Evolutionary conservation across 2,888 invertebrate genomes (phyloP).

Genomic region (Drosophila aldrichi): DNA sequence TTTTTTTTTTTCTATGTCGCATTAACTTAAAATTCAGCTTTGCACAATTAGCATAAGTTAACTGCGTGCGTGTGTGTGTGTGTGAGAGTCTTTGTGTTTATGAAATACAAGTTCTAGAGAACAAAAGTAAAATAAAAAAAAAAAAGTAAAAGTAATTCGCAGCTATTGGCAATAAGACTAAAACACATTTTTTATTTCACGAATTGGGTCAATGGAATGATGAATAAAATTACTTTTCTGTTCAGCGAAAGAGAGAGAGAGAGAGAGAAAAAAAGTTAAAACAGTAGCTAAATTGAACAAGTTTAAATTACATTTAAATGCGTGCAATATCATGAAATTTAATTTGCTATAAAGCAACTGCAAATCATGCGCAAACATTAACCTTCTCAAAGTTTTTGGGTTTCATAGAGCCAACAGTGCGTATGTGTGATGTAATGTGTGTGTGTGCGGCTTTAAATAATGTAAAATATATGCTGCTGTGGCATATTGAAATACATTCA

Average conservation of each 20-base stretch:
- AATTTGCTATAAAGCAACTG: slow-evolving; percentile 26
- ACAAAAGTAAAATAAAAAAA: slow-evolving; percentile 11
- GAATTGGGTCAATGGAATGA: slow-evolving; percentile 64
- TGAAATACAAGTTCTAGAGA: slow-evolving; percentile 46
- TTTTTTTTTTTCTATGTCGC: slow-evolving; percentile 41
- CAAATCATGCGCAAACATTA: slow-evolving; percentile 36
- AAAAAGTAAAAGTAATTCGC: slow-evolving; percentile 49
- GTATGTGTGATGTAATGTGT: slow-evolving; percentile 13
- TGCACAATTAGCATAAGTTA: slow-evolving; percentile 66
- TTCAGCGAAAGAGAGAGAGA: not conserved
- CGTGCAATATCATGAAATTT: slow-evolving; percentile 14
- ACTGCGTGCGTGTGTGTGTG: slow-evolving; percentile 24
- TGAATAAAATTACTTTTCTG: slow-evolving; percentile 57
- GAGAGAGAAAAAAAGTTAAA: not conserved
- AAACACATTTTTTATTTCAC: slow-evolving; percentile 19
- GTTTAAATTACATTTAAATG: slow-evolving; percentile 27
- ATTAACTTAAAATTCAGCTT: slow-evolving; percentile 61
- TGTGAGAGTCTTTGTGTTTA: slow-evolving; percentile 9
- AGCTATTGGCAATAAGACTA: slow-evolving; percentile 15
- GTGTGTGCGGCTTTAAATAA: slow-evolving; percentile 25
- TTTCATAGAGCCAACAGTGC: slow-evolving; percentile 16
- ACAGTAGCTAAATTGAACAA: slow-evolving; percentile 19
- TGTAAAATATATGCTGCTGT: slow-evolving; percentile 17
- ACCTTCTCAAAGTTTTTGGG: slow-evolving; percentile 12
- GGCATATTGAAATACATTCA: not conserved